Evolutionary conservation across 2,888 invertebrate species (phyloP).

Genomic region (Habrosyne pyritoides): DNA sequence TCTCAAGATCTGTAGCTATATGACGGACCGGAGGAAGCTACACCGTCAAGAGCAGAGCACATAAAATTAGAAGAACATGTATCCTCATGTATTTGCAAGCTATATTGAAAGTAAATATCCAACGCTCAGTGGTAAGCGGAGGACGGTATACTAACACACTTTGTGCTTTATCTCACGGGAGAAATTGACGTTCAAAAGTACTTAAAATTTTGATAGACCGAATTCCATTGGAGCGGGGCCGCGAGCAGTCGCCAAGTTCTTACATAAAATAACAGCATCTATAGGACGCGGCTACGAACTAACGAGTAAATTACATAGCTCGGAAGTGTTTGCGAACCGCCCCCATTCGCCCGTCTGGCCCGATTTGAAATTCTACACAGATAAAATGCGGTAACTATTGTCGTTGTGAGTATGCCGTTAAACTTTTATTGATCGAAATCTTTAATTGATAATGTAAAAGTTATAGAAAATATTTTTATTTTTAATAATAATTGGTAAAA

Average conservation of each 20-base stretch:
- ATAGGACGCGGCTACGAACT: constrained; percentile 59
- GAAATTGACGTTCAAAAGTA: constrained; percentile 31
- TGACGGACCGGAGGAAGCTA: no score
- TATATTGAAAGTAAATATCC: no score
- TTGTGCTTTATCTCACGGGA: no score
- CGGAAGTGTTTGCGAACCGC: constrained; percentile 68
- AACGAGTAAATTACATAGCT: constrained; percentile 70
- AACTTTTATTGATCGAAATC: neutral
- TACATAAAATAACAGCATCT: constrained; percentile 55
- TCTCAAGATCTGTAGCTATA: no score
- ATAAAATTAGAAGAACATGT: no score
- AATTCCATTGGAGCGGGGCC: constrained; percentile 48
- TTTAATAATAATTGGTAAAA: no score
- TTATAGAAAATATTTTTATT: no score
- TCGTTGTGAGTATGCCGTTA: constrained; percentile 23
- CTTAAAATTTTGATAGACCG: constrained; percentile 47
- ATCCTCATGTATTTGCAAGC: no score
- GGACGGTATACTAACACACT: no score
- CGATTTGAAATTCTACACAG: constrained; percentile 48
- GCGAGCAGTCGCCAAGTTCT: constrained; percentile 56
- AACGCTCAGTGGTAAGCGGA: no score
- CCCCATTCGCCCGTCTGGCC: constrained; percentile 50
- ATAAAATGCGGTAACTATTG: constrained; percentile 64
- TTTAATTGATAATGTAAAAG: no score
- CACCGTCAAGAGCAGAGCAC: no score